A percentile compares a stretch with the other conserved stretches of the same genome.
Conservation (phyloP, 2,113 vertebrate species). For the Tupaia chinensis region DNA sequence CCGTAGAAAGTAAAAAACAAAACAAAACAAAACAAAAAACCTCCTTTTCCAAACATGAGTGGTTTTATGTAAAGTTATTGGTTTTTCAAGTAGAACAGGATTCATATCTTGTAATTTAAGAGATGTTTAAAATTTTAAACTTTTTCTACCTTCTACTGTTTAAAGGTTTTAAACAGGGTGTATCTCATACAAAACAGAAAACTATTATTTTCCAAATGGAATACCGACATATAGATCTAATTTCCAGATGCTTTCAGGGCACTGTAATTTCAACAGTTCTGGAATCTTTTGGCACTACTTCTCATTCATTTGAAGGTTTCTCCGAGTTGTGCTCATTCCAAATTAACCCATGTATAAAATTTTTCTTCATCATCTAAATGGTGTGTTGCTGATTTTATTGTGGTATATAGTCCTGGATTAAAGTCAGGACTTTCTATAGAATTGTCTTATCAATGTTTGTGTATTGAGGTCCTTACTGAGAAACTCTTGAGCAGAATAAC, state of each 20-base stretch:
- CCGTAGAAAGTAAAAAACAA: conserved; percentile 63
- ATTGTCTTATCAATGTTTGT: conserved; percentile 79
- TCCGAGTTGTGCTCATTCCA: conserved; percentile 76
- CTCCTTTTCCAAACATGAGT: conserved; percentile 71
- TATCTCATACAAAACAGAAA: conserved; percentile 77
- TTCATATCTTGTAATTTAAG: conserved; percentile 84
- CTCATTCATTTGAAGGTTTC: conserved; percentile 80
- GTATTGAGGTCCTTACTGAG: conserved; percentile 79
- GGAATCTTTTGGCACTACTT: conserved; percentile 78
- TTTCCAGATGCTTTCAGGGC: conserved; percentile 81
- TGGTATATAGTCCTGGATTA: conserved; percentile 82
- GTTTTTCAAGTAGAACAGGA: conserved; percentile 85
- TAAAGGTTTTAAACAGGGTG: conserved; percentile 86
- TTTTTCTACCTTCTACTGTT: conserved; percentile 86
- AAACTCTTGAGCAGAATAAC: conserved; percentile 79
- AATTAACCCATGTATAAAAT: conserved; percentile 80
- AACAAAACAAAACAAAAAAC: no score
- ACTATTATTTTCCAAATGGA: conserved; percentile 70
- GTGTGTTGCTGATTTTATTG: conserved; percentile 81
- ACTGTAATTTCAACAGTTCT: conserved; percentile 85
- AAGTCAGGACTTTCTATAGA: conserved; percentile 80
- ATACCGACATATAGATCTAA: conserved; percentile 66
- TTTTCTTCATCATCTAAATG: conserved; percentile 80
- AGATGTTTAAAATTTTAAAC: conserved; percentile 84
- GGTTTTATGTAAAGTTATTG: conserved; percentile 82